These are phyloP conservation scores for Trematocara macrostoma DNA, from an alignment of 2,113 vertebrate species.

Conservation along the genomic window DNA sequence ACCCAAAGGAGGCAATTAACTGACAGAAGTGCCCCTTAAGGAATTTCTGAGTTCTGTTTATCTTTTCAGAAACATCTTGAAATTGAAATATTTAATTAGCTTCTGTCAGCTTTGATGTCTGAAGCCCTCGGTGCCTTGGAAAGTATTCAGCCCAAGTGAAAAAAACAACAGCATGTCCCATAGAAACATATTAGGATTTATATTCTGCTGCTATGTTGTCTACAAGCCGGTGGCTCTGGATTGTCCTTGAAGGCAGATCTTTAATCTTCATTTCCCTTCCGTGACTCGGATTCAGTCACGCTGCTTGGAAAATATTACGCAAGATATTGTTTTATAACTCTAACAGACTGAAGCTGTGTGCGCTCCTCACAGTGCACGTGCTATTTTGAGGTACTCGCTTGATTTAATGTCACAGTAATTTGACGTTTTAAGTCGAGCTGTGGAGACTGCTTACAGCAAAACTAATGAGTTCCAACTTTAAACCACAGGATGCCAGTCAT, in stretches of 20 bases:
- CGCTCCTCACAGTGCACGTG: background rate
- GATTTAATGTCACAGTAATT: background rate
- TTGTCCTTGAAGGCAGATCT: background rate
- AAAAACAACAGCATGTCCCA: background rate
- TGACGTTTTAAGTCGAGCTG: background rate
- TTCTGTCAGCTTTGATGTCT: slow-evolving; percentile 22
- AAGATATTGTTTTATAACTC: background rate
- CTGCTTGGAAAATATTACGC: background rate
- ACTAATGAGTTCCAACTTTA: background rate
- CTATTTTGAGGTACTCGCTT: background rate
- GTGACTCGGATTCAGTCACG: background rate
- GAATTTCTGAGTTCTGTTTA: slow-evolving; percentile 5
- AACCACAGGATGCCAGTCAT: background rate
- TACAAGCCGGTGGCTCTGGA: background rate
- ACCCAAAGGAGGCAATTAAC: slow-evolving; percentile 15
- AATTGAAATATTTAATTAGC: slow-evolving; percentile 11
- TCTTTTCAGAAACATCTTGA: background rate
- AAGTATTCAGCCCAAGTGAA: background rate
- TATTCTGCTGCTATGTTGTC: background rate
- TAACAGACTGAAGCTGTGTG: background rate
- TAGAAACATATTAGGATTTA: background rate
- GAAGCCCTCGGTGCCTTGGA: background rate
- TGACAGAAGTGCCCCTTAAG: background rate
- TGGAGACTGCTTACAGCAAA: background rate
- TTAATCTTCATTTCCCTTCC: background rate